Conservation (phyloP, 2,888 invertebrate genomes). For the Drosophila monieri region DNA sequence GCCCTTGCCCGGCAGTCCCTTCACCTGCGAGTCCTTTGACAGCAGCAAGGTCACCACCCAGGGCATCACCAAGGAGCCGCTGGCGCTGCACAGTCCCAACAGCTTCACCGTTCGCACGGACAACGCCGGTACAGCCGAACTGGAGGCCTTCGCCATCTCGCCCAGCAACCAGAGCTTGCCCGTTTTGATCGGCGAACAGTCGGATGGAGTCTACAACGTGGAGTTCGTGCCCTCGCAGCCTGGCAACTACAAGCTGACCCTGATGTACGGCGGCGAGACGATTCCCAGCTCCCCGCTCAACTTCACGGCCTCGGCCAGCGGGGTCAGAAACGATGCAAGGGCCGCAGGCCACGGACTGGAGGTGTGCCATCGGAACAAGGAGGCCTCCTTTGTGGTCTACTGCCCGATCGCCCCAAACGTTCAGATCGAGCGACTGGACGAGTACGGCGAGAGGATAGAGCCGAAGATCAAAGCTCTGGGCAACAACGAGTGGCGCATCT, state of each 20-base stretch:
- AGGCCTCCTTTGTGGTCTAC: slow-evolving; percentile 88
- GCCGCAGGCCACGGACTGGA: slow-evolving; percentile 89
- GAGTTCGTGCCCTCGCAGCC: slow-evolving; percentile 94
- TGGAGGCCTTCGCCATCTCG: slow-evolving; percentile 94
- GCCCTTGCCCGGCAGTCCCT: slow-evolving; percentile 96
- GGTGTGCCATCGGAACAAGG: slow-evolving; percentile 89
- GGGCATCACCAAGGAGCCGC: slow-evolving; percentile 89
- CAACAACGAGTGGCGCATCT: slow-evolving; percentile 93
- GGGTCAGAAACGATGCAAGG: slow-evolving; percentile 85
- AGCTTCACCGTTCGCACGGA: slow-evolving; percentile 91
- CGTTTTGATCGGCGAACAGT: slow-evolving; percentile 89
- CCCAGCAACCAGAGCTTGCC: slow-evolving; percentile 93
- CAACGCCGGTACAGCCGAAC: slow-evolving; percentile 92
- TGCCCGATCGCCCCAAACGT: slow-evolving; percentile 86
- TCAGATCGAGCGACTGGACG: slow-evolving; percentile 85
- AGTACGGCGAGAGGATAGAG: slow-evolving; percentile 83
- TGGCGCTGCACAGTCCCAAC: slow-evolving; percentile 93
- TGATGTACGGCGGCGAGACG: slow-evolving; percentile 88
- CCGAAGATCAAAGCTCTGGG: slow-evolving; percentile 85
- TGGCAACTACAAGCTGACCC: slow-evolving; percentile 87
- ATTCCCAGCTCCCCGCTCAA: slow-evolving; percentile 86
- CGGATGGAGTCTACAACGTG: slow-evolving; percentile 89
- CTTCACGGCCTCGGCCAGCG: slow-evolving; percentile 87
- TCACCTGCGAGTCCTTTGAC: slow-evolving; percentile 96
- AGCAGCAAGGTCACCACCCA: slow-evolving; percentile 92